Evolutionary conservation across 2,888 invertebrate genomes (phyloP).

Genomic region (Neoitamus cyanurus): DNA sequence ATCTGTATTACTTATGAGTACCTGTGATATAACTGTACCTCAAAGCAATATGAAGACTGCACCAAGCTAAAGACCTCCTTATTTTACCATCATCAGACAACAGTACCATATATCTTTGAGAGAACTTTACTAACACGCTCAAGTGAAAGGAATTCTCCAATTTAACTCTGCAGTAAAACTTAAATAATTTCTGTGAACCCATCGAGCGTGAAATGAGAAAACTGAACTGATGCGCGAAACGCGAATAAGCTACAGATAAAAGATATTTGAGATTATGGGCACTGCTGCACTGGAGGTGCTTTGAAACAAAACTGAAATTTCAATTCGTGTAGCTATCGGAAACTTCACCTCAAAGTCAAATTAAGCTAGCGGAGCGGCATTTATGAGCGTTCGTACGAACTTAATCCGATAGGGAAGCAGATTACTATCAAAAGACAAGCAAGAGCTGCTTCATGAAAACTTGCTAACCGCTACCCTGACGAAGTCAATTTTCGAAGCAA

Average conservation of each 20-base stretch:
- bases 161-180: too few relatives aligned
- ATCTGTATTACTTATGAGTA: too few relatives aligned
- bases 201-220: too few relatives aligned
- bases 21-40: too few relatives aligned
- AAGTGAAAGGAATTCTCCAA: too few relatives aligned
- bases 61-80: too few relatives aligned
- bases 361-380: not conserved
- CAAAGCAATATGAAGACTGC: too few relatives aligned
- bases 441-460: not conserved
- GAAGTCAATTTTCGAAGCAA: not conserved
- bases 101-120: too few relatives aligned
- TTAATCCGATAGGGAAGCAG: not conserved
- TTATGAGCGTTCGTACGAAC: not conserved
- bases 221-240: not conserved
- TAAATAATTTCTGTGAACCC: too few relatives aligned
- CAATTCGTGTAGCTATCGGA: not conserved
- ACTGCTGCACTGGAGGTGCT: not conserved
- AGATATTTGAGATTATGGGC: not conserved
- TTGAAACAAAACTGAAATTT: not conserved
- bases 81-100: too few relatives aligned
- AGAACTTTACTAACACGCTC: too few relatives aligned
- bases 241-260: not conserved
- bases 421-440: not conserved
- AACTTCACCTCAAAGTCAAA: not conserved
- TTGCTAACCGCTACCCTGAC: not conserved